Evolutionary conservation across 2,797 vertebrate species (phyloP).

Genomic region (Silurus lanzhouensis): DNA sequence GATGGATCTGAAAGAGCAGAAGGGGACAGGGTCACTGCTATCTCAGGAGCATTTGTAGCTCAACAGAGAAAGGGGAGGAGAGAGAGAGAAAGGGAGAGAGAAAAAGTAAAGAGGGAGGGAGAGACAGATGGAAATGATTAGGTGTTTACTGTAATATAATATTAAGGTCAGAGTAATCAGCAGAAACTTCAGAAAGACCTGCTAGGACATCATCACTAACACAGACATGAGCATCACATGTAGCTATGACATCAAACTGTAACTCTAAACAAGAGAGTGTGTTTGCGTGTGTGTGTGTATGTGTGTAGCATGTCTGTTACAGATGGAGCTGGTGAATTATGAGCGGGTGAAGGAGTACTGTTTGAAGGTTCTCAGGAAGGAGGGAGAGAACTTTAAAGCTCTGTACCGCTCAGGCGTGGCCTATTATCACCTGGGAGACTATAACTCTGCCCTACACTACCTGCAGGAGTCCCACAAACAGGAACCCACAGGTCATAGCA

Average conservation of each 20-base stretch:
- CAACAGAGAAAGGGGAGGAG: no score
- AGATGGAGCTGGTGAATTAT: slow-evolving; percentile 98
- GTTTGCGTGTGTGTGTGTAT: slow-evolving; percentile 31
- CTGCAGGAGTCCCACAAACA: slow-evolving; percentile 96
- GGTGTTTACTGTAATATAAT: no score
- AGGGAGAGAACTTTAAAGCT: slow-evolving; percentile 97
- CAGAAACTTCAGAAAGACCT: no score
- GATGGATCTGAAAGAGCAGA: no score
- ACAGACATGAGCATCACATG: no score
- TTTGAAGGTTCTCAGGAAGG: slow-evolving; percentile 95
- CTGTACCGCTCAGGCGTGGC: slow-evolving; percentile 96
- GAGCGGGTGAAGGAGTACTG: slow-evolving; percentile 98
- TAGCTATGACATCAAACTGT: background rate
- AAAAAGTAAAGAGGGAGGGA: no score
- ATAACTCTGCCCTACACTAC: slow-evolving; percentile 95
- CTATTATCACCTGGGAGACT: slow-evolving; percentile 97
- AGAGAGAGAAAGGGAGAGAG: no score
- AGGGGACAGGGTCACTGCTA: no score
- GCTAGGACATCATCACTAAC: no score
- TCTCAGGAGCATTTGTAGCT: no score
- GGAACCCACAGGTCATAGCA: slow-evolving; percentile 86
- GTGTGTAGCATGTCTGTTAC: slow-evolving; percentile 88
- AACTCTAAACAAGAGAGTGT: background rate
- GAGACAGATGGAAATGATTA: no score
- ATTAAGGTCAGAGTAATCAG: no score